phyloP scores from a whole-genome alignment of 2,113 vertebrate genomes.

The Cephalopholis sonnerati region DNA sequence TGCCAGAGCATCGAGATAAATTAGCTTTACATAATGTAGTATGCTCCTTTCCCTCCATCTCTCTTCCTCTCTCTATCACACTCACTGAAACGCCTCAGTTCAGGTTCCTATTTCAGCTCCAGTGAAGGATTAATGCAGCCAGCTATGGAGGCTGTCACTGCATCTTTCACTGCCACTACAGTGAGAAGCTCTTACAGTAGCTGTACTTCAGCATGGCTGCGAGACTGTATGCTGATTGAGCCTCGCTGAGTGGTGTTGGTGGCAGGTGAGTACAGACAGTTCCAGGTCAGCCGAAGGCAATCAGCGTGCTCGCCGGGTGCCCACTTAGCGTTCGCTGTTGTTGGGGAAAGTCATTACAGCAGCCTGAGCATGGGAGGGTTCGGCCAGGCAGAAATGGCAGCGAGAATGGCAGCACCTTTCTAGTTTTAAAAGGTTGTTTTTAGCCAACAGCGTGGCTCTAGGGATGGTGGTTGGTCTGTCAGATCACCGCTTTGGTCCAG shows the following conservation, averaged over 20 bases:
- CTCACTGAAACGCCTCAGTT: slow-evolving; percentile 34
- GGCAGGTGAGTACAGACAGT: slow-evolving; percentile 64
- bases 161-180: slow-evolving; percentile 51
- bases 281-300: slow-evolving; percentile 70
- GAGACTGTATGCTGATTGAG: slow-evolving; percentile 34
- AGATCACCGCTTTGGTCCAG: not conserved
- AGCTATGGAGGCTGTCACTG: slow-evolving; percentile 53
- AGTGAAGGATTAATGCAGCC: slow-evolving; percentile 60
- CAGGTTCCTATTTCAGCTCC: slow-evolving; percentile 38
- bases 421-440: slow-evolving; percentile 42
- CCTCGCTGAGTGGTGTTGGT: slow-evolving; percentile 26
- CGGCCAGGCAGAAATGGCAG: slow-evolving; percentile 34
- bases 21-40: slow-evolving; percentile 9
- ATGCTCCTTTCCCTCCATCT: not conserved
- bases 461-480: not conserved
- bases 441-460: not conserved
- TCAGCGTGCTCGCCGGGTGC: slow-evolving; percentile 33
- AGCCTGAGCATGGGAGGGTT: slow-evolving; percentile 21
- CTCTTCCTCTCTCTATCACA: not conserved
- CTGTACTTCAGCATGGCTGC: slow-evolving; percentile 22
- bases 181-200: slow-evolving; percentile 42
- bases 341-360: slow-evolving; percentile 59
- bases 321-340: slow-evolving; percentile 49
- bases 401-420: slow-evolving; percentile 1
- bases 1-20: slow-evolving; percentile 42